Evolutionary conservation across 2,888 invertebrate species (phyloP), one percentile per base, ranked within the genome.

Genomic region (Lithophane socia): DNA sequence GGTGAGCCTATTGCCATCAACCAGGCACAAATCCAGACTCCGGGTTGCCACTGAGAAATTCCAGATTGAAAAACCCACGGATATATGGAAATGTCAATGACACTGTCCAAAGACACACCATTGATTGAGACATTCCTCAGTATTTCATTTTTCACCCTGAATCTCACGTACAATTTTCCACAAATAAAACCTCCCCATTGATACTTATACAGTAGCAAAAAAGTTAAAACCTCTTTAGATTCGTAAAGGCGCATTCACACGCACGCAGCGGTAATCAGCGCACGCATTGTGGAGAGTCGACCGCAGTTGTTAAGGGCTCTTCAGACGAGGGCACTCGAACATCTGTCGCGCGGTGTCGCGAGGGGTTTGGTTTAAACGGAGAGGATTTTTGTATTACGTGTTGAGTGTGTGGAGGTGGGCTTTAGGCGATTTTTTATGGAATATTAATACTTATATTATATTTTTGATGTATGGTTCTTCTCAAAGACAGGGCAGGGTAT

Each of bases 241-340:
- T 84, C 79, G 84, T 89, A 88, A 88, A 88, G 89, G 88, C 86
- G 84, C 89, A 88, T 89, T 88, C 87, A 88, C 88, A 88, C 86
- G 81, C 78, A 83, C 88, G 88, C 84, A 81, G 77, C 84, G 82
- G 82, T 90, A 90, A 90, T 90, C 89, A 91, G 90, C 90, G 75
- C 87, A 89, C 90, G 88, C 88, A 87, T 83, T 82, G 90, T 89
- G 82, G 84, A 90, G 90, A 89, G 90, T 89, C 91, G 91, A 90
- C 91, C 90, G 91, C 91, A 88, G 90, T 88, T 87, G 90, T 87
- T 74, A 84, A 94, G 95, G 83, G 91, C 87, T 63, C 95, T 94
- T 83, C 86, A 92, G 86, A 89, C 87, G 88, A 95, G 94, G 80
- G 81, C 90, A 86, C 94, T 95, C 90, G 91, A 94, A 93, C 94